These are phyloP conservation scores for Venustaconcha ellipsiformis DNA, from an alignment of 1,140 invertebrate species.

Conservation along the genomic window DNA sequence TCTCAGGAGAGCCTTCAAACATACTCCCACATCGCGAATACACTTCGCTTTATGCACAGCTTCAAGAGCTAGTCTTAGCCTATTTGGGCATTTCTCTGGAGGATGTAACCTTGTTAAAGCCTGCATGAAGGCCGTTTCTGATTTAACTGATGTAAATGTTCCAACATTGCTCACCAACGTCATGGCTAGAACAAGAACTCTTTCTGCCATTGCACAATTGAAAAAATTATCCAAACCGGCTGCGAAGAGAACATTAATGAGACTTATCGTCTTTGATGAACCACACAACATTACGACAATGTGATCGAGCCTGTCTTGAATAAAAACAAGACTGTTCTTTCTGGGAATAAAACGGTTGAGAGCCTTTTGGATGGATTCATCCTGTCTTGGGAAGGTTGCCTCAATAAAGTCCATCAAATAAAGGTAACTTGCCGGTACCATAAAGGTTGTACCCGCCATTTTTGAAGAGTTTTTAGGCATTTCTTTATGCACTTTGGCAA, in stretches of 20 bases:
- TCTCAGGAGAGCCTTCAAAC: constrained; percentile 26
- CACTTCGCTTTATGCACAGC: constrained; percentile 29
- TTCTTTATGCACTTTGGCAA: constrained; percentile 33
- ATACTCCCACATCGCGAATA: constrained; percentile 29
- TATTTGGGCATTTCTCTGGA: constrained; percentile 13
- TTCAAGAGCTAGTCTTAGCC: constrained; percentile 17
- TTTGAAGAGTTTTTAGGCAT: neutral
- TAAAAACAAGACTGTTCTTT: too few relatives aligned
- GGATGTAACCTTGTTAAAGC: constrained; percentile 30
- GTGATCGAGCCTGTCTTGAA: too few relatives aligned
- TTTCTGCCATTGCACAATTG: constrained; percentile 34
- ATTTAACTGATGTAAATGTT: constrained; percentile 20
- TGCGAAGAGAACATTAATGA: too few relatives aligned
- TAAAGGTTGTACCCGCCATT: constrained; percentile 25
- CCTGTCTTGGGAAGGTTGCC: constrained; percentile 25
- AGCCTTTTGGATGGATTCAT: constrained; percentile 24
- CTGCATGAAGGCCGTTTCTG: constrained; percentile 33
- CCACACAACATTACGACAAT: too few relatives aligned
- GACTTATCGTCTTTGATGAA: too few relatives aligned
- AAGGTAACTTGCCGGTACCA: constrained; percentile 40
- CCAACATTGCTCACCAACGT: constrained; percentile 46
- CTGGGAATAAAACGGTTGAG: constrained; percentile 21
- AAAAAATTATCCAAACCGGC: too few relatives aligned
- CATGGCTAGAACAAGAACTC: constrained; percentile 39
- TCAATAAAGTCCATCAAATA: constrained; percentile 11